Base-by-base conservation (phyloP, 2,797 vertebrate species). In the Enteromius viviparus region DNA sequence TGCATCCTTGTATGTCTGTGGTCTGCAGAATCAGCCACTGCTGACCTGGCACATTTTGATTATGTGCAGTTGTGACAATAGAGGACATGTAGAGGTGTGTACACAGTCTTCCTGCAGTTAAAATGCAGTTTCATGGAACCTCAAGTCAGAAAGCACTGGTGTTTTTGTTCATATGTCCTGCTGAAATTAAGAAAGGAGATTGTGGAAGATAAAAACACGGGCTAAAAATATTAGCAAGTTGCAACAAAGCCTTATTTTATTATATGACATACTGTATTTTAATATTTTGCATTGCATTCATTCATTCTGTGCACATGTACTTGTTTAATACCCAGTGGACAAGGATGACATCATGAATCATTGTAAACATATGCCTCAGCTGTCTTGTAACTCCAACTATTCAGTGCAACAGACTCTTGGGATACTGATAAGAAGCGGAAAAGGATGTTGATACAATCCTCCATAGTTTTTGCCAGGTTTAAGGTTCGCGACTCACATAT, bases 31-130 rank as follows among this genome's bases (percentile, higher is more conserved):
- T 55, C 62, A 42, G 42, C 76, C 62, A 51, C 64, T 45, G 80
- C 85, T 76, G 80, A 77, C 53, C 77, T 85, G 77, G 76, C 82
- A 83, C 87, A 85, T 68, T 89, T 88, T 49, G 82, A 89, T 90
- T 89, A 84, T 87, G 53, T 47, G 68, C 19, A 26, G 3, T 45
- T 81, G 40, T 72, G 26, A 62, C n/a, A 51, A 53, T 34, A 65
- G 80, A 82, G 80, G 55, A 40, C 70, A 75, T 49, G 42, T 45
- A 40, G 42, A 75, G 60, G 45, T 65, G 58, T 75, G 80, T 19
- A 26, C 21, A 42, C n/a, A 42, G n/a, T 9, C 34, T 64, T 47
- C 29, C 80, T 40, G 34, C 49, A 49, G 60, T 71, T 85, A 55
- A 55, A 74, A 55, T 37, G 21, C 14, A 53, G 77, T 69, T 80